These are phyloP conservation scores for Microctenopoma stevenorrisi DNA, from an alignment of 2,797 vertebrate species.

Conservation along the genomic window DNA sequence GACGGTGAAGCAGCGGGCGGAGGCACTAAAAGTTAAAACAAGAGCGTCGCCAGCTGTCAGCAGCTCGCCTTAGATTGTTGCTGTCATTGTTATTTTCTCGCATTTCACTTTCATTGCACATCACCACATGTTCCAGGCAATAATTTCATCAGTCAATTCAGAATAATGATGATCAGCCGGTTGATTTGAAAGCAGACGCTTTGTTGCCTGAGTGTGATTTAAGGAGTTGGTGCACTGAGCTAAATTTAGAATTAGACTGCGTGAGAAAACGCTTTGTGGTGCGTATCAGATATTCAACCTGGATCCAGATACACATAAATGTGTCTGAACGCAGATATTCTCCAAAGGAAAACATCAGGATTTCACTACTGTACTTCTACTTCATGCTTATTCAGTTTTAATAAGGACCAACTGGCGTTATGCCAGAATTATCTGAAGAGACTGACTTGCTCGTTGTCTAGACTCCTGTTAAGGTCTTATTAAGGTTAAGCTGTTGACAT, in stretches of 20 bases:
- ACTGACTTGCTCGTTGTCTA: not conserved
- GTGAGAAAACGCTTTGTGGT: not conserved
- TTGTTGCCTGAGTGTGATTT: slow-evolving; percentile 13
- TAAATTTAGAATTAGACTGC: slow-evolving; percentile 22
- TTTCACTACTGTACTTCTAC: no score
- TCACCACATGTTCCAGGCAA: slow-evolving; percentile 57
- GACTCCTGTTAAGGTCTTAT: not conserved
- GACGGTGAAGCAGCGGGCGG: slow-evolving; percentile 42
- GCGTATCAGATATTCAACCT: not conserved
- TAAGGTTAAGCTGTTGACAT: not conserved
- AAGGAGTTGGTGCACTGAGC: slow-evolving; percentile 26
- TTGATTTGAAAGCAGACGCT: slow-evolving; percentile 46
- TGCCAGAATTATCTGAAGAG: not conserved
- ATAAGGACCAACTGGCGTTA: not conserved
- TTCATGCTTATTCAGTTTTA: no score
- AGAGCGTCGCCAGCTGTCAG: slow-evolving; percentile 33
- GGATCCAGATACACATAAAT: not conserved
- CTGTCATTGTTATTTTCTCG: slow-evolving; percentile 51
- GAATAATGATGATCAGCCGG: slow-evolving; percentile 55
- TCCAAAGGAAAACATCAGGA: not conserved
- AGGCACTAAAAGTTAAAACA: slow-evolving; percentile 40
- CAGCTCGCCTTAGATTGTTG: slow-evolving; percentile 42
- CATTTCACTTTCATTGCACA: slow-evolving; percentile 41
- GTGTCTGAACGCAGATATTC: not conserved
- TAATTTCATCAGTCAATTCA: slow-evolving; percentile 58